Percentiles rank a stretch among this genome's conserved stretches.
Conservation (phyloP, 2,888 invertebrate genomes). For the Perizoma affinitatum region DNA sequence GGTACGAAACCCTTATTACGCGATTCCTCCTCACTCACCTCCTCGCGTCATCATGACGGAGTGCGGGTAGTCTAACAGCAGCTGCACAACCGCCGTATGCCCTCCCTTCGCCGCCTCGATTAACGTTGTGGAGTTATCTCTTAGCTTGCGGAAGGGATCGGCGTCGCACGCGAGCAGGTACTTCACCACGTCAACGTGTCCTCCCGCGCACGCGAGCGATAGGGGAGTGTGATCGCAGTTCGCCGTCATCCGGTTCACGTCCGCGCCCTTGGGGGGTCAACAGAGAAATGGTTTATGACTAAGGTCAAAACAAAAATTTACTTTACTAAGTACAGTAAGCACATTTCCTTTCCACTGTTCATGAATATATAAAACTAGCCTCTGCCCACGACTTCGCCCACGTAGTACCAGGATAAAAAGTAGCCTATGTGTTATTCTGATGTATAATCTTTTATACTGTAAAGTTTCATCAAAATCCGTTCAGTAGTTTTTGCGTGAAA, state of each 20-base stretch:
- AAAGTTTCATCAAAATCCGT: too few species aligned
- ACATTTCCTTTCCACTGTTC: too few species aligned
- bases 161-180: conserved; percentile 95
- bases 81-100: conserved; percentile 97
- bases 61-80: conserved; percentile 97
- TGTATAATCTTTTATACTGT: too few species aligned
- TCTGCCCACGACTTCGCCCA: too few species aligned
- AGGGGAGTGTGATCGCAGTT: conserved; percentile 99
- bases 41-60: conserved; percentile 89
- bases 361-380: too few species aligned
- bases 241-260: conserved; percentile 89
- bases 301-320: too few species aligned
- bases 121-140: conserved; percentile 99
- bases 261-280: conserved; percentile 61
- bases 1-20: too few species aligned
- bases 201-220: conserved; percentile 98
- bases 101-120: conserved; percentile 99
- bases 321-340: too few species aligned
- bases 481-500: too few species aligned
- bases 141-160: conserved; percentile 97
- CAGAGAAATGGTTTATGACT: neutral
- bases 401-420: too few species aligned
- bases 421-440: too few species aligned
- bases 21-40: too few species aligned
- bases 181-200: conserved; percentile 97